phyloP scores from a whole-genome alignment of 2,888 invertebrate species.

The Neoascia interrupta region DNA sequence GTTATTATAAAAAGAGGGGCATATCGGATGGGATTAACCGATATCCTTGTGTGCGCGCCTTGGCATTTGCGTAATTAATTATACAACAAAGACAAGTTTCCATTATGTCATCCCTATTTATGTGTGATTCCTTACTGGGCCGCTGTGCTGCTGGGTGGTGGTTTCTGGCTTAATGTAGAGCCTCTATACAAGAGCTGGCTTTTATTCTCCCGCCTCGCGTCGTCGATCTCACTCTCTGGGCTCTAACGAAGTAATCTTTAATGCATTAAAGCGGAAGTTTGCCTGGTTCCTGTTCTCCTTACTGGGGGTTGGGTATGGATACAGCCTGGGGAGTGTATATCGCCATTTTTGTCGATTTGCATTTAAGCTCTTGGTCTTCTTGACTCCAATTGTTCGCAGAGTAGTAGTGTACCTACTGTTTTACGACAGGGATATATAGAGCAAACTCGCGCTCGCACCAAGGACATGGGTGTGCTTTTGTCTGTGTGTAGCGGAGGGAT shows the following conservation, averaged over 20 bases:
- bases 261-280: slow-evolving; percentile 57
- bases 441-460: neutral
- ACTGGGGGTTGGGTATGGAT: neutral
- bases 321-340: neutral
- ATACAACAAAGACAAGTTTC: slow-evolving; percentile 66
- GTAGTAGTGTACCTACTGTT: slow-evolving; percentile 5
- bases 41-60: slow-evolving; percentile 45
- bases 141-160: neutral
- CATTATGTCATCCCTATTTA: slow-evolving; percentile 64
- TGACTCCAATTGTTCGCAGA: slow-evolving; percentile 15
- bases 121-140: slow-evolving; percentile 45
- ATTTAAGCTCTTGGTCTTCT: slow-evolving; percentile 22
- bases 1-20: slow-evolving; percentile 62
- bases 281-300: neutral
- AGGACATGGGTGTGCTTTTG: neutral
- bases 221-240: neutral
- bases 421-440: slow-evolving; percentile 23
- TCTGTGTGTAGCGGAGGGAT: no score
- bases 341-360: slow-evolving; percentile 26
- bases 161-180: no score
- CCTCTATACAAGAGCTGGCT: no score
- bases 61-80: slow-evolving; percentile 66
- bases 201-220: no score
- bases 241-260: slow-evolving; percentile 41
- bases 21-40: slow-evolving; percentile 65